A percentile compares a stretch with the other conserved stretches of the same genome.
Evolutionary conservation across 1,140 invertebrate species (phyloP).

Genomic region (Ceratina calcarata): DNA sequence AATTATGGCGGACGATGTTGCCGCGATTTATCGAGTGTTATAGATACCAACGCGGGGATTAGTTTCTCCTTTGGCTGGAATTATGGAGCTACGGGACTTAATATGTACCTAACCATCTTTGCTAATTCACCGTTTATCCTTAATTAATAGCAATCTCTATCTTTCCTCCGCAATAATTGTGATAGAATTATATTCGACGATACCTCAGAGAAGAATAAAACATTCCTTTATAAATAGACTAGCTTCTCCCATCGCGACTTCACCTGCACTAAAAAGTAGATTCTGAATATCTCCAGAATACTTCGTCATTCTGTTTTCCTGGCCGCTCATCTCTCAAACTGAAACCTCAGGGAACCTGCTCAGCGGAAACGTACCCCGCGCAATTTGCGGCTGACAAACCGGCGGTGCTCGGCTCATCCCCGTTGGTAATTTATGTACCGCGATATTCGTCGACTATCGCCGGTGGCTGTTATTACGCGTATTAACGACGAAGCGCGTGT

Average conservation of each 20-base stretch:
- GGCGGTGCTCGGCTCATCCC: conserved; percentile 55
- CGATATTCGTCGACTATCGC: conserved; percentile 58
- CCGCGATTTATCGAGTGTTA: conserved; percentile 4
- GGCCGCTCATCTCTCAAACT: no score
- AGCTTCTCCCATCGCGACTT: no score
- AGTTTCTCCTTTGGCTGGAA: neutral
- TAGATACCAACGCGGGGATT: neutral
- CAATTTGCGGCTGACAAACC: conserved; percentile 59
- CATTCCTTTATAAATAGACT: no score
- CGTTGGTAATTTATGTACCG: conserved; percentile 59
- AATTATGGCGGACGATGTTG: neutral
- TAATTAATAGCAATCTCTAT: no score
- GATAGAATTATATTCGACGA: no score
- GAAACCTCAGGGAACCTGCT: neutral
- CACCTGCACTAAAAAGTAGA: neutral
- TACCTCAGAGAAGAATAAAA: no score
- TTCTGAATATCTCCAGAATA: neutral
- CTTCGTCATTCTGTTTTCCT: no score
- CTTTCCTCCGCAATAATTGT: no score
- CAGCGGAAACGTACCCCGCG: neutral
- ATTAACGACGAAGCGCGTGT: conserved; percentile 47
- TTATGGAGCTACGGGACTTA: neutral
- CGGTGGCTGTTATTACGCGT: conserved; percentile 62
- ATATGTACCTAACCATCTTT: no score
- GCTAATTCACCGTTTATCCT: no score